Evolutionary conservation across 2,888 invertebrate species (phyloP), one percentile per base, ranked within the genome.

Genomic region (Hydriomena furcata): DNA sequence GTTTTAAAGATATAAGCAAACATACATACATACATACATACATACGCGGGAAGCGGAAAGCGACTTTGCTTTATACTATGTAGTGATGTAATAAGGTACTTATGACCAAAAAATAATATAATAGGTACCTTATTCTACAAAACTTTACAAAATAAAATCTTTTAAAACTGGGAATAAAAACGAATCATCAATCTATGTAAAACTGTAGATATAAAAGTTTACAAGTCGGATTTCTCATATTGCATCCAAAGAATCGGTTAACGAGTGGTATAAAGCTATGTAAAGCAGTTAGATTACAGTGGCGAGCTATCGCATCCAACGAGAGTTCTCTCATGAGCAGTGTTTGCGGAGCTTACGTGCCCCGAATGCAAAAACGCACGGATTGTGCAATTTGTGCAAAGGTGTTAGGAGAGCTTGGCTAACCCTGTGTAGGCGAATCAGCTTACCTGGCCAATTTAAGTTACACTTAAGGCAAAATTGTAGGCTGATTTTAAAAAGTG

Each of bases 261-360:
- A 59, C 61, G 59, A 61, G 57, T 43, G 53, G 42, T 55, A 47
- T 51, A 55, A 51, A 51, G 40, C 40, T 53, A 61, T 59, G 57
- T 61, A 61, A 59, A 59, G 55, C 52, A 54, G 61, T 54, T 52
- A 57, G 57, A 59, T 61, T 59, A 61, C 59, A 57, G 31, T 25
- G 34, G 61, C 45, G 56, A 58, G 32, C 59, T 55, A 61, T 55
- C 55, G 53, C 47, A 42, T n/a, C 49, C 51, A 51, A 53, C 51
- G 50, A 52, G 56, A 51, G 51, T 38, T 47, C 60, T 55, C 56
- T 55, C 56, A 50, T 56, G 56, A 53, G 53, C 59, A 48, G 57
- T 60, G 64, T 64, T 62, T 64, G 62, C 59, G 38, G 41, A 50
- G 45, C 44, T 53, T 62, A 64, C 62, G 64, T 64, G 64, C 53